A percentile compares a stretch with the other conserved stretches of the same genome.
Conservation (phyloP, 2,797 vertebrate species). For the Benthosema pterotum region DNA sequence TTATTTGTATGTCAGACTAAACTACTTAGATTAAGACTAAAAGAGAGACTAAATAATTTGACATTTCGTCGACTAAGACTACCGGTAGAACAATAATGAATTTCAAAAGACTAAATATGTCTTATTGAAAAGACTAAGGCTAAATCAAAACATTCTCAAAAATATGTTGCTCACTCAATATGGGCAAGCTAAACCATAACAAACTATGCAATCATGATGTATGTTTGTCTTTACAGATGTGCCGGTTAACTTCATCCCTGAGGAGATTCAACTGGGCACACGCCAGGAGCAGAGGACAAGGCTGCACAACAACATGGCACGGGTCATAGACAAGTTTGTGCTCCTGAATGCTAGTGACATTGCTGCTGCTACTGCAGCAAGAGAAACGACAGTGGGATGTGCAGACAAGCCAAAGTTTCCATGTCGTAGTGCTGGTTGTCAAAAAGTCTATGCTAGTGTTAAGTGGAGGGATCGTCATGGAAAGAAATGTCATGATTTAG, state of each 20-base stretch:
- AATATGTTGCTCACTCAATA: too few relatives aligned
- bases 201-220: too few relatives aligned
- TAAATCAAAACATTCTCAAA: too few relatives aligned
- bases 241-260: not conserved
- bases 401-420: not conserved
- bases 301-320: not conserved
- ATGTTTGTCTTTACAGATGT: not conserved
- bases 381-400: too few relatives aligned
- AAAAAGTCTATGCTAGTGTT: not conserved
- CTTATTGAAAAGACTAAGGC: too few relatives aligned
- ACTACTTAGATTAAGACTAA: too few relatives aligned
- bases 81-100: too few relatives aligned
- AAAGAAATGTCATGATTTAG: not conserved
- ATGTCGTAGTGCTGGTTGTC: not conserved
- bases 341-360: not conserved
- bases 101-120: too few relatives aligned
- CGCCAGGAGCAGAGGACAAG: not conserved
- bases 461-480: not conserved
- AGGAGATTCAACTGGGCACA: not conserved
- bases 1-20: too few relatives aligned
- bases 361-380: not conserved
- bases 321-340: not conserved
- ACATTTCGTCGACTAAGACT: too few relatives aligned
- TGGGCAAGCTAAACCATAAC: too few relatives aligned
- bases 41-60: too few relatives aligned